A percentile compares a stretch with the other conserved stretches of the same genome.
These are phyloP conservation scores for Bufo gargarizans DNA, from an alignment of 2,113 vertebrate genomes.

Conservation along the genomic window DNA sequence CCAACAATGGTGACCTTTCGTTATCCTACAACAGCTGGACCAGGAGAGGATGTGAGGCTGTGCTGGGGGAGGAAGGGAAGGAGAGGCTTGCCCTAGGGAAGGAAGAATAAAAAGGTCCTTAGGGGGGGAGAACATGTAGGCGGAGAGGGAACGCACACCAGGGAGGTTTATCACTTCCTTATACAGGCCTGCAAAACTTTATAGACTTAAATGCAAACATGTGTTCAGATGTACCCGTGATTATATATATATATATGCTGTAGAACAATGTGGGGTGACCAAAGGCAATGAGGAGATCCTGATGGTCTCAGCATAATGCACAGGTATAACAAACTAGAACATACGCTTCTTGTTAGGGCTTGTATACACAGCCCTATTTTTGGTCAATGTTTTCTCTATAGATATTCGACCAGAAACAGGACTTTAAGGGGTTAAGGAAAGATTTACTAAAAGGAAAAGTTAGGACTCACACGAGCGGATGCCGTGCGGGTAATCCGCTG, in stretches of 20 bases:
- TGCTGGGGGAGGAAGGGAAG: slow-evolving; percentile 32
- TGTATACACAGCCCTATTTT: not conserved
- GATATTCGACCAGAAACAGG: not conserved
- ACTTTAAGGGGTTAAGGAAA: not conserved
- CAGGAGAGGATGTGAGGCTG: slow-evolving; percentile 30
- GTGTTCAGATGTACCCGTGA: not conserved
- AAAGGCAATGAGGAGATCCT: not conserved
- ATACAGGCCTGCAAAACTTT: slow-evolving; percentile 44
- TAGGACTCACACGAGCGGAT: no score
- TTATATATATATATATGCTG: not conserved
- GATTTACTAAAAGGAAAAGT: not conserved
- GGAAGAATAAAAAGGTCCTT: slow-evolving; percentile 21
- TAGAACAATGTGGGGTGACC: not conserved
- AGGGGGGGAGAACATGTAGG: slow-evolving; percentile 9
- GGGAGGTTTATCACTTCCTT: slow-evolving; percentile 34
- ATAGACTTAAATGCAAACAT: slow-evolving; percentile 37
- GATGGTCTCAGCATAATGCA: not conserved
- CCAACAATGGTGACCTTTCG: slow-evolving; percentile 47
- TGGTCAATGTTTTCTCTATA: not conserved
- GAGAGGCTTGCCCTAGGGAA: slow-evolving; percentile 11
- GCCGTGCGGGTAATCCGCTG: no score
- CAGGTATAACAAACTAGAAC: not conserved
- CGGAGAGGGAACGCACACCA: slow-evolving; percentile 13
- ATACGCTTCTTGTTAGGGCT: not conserved
- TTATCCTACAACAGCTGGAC: slow-evolving; percentile 18